Evolutionary conservation across 2,113 vertebrate species (phyloP).

Genomic region (Xiphias gladius): DNA sequence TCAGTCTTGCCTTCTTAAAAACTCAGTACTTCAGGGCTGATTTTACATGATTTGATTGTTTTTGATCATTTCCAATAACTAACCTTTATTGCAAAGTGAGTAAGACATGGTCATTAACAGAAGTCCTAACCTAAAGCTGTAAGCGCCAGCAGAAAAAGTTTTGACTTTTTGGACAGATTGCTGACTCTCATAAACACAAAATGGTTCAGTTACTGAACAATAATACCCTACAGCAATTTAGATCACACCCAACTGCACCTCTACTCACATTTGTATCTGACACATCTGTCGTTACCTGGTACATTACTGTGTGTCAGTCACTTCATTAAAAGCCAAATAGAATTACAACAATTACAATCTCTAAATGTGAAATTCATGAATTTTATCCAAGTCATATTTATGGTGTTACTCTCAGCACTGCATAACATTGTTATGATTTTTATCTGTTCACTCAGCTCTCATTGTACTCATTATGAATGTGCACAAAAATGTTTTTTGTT

Average conservation of each 20-base stretch:
- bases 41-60: too few species aligned
- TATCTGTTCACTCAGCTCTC: too few species aligned
- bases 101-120: too few species aligned
- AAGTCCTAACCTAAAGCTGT: not conserved
- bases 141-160: not conserved
- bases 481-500: too few species aligned
- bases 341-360: too few species aligned
- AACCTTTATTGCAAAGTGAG: not conserved
- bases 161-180: not conserved
- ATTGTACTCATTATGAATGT: too few species aligned
- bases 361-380: not conserved
- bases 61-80: too few species aligned
- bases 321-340: too few species aligned
- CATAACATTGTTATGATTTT: not conserved
- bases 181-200: not conserved
- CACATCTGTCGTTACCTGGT: too few species aligned
- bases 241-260: not conserved
- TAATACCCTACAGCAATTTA: not conserved
- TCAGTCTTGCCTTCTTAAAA: not conserved
- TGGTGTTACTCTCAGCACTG: not conserved
- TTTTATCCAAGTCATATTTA: not conserved
- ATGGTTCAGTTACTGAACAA: not conserved
- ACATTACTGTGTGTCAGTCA: too few species aligned
- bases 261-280: too few species aligned
- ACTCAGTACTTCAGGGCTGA: too few species aligned